These are phyloP conservation scores for Tachina grossa DNA, from an alignment of 2,888 invertebrate species.

Conservation along the genomic window DNA sequence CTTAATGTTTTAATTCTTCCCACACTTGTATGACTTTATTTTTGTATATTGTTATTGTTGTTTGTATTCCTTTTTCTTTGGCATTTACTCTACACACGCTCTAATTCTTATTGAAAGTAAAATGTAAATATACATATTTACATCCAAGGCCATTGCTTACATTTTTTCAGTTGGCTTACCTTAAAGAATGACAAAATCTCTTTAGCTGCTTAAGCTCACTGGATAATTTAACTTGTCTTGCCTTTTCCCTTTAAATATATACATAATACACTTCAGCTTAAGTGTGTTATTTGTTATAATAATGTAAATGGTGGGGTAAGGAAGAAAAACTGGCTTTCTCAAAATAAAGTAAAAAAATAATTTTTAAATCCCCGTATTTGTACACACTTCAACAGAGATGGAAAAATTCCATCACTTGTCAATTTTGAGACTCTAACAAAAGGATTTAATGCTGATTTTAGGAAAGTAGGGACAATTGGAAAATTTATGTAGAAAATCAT, in stretches of 20 bases:
- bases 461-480: too few relatives aligned
- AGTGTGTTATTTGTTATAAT: slow-evolving; percentile 22
- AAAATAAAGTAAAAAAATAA: too few relatives aligned
- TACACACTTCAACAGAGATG: too few relatives aligned
- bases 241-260: slow-evolving; percentile 4
- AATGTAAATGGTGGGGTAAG: background rate
- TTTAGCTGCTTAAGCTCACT: background rate
- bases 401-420: too few relatives aligned
- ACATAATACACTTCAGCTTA: slow-evolving; percentile 47
- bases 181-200: slow-evolving; percentile 9
- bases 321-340: too few relatives aligned
- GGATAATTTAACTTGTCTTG: slow-evolving; percentile 16
- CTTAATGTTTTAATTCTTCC: slow-evolving; percentile 52
- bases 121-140: background rate
- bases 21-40: slow-evolving; percentile 22
- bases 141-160: slow-evolving; percentile 61
- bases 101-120: slow-evolving; percentile 58
- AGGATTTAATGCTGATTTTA: too few relatives aligned
- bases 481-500: too few relatives aligned
- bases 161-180: slow-evolving; percentile 47
- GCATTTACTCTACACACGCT: slow-evolving; percentile 66
- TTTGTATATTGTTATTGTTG: background rate
- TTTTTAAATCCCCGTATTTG: too few relatives aligned
- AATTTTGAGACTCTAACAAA: too few relatives aligned
- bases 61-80: slow-evolving; percentile 19